Conservation (phyloP, 23 tunicate species). For the Ciona savignyi region DNA sequence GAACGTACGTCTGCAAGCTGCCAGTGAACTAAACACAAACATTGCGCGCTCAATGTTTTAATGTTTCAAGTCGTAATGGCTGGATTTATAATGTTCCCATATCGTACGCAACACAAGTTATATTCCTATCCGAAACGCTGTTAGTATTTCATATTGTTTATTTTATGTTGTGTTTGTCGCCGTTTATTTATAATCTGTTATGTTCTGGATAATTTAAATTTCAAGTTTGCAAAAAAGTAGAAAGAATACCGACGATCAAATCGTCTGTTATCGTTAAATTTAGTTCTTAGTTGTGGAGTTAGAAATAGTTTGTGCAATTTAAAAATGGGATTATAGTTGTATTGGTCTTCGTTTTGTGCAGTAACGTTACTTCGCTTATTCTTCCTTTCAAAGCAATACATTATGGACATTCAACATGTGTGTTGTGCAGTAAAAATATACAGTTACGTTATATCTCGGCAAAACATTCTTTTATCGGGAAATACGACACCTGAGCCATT, state of each 20-base stretch:
- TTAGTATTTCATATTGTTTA: not conserved
- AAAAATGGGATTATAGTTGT: not conserved
- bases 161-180: not conserved
- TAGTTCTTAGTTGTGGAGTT: not conserved
- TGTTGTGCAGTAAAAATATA: too few species aligned
- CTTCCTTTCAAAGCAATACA: not conserved
- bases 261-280: not conserved
- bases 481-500: not conserved
- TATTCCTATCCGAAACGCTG: slow-evolving; percentile 1
- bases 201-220: not conserved
- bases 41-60: not conserved
- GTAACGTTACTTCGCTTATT: not conserved
- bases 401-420: too few species aligned
- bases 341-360: not conserved
- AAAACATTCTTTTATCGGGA: too few species aligned
- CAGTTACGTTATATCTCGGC: too few species aligned
- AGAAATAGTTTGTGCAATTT: not conserved
- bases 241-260: not conserved
- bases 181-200: not conserved
- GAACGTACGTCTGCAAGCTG: not conserved
- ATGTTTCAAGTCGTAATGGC: not conserved
- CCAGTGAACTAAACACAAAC: not conserved
- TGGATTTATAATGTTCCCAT: not conserved
- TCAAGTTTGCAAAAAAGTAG: not conserved
- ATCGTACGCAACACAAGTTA: not conserved